Evolutionary conservation across 2,797 vertebrate species (phyloP).

Genomic region (Sebastes diploproa): DNA sequence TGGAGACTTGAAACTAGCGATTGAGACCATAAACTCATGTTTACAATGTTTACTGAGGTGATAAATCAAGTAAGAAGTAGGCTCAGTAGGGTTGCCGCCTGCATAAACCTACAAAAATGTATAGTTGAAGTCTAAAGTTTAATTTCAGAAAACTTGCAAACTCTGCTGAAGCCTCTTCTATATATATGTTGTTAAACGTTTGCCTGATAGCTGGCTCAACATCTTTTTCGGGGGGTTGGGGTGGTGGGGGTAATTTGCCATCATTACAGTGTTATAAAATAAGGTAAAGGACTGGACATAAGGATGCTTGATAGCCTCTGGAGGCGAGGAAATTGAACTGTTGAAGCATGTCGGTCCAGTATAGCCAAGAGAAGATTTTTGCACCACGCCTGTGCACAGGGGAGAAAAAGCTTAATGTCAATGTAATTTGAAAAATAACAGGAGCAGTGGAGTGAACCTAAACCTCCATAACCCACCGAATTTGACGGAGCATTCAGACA

Average conservation of each 20-base stretch:
- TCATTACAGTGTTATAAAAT: constrained; percentile 11
- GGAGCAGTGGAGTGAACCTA: constrained; percentile 70
- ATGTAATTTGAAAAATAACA: constrained; percentile 69
- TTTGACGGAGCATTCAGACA: constrained; percentile 51
- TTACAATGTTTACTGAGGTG: no score
- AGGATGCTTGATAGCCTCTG: constrained; percentile 37
- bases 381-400: constrained; percentile 2
- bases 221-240: background rate
- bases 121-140: background rate
- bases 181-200: background rate
- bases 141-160: background rate
- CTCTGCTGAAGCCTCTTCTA: background rate
- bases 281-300: constrained; percentile 29
- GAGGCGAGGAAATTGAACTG: constrained; percentile 56
- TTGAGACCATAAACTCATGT: no score
- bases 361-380: constrained; percentile 50
- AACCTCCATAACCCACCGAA: constrained; percentile 50
- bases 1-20: no score
- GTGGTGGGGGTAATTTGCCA: background rate
- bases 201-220: background rate
- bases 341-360: constrained; percentile 63
- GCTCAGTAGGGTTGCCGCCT: no score
- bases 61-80: no score
- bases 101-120: background rate
- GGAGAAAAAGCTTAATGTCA: constrained; percentile 52